Base-by-base conservation (phyloP, 2,888 invertebrate species). In the Entomobrya proxima region DNA sequence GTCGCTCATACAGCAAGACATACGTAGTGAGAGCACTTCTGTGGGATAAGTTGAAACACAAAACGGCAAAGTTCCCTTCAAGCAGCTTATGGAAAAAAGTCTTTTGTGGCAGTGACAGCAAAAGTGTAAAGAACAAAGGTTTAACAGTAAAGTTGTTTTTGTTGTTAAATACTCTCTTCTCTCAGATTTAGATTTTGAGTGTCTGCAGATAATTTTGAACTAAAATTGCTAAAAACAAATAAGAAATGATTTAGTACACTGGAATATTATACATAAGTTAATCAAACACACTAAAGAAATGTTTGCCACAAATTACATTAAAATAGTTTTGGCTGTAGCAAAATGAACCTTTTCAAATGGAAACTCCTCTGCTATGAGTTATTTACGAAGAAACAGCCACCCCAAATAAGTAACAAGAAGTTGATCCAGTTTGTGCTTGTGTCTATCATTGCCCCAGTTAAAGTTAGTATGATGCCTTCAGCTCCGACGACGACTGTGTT, bases 401-500 rank as follows among this genome's bases (percentile, higher is more conserved):
- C n/a, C n/a, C 30, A 4, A 32, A 21, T 50, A 32, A 74, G 2
- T n/a, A 32, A n/a, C 30, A 74, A 50, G n/a, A 72, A 44, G 15
- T 21, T 72, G 4, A 6, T 72, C 1, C 21, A 47, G 4, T 72
- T 72, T 72, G 72, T 72, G 30, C 21, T 72, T 47, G 72, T 72
- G 72, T 72, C 72, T 72, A 72, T 72, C 21, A 47, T 72, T 72
- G 72, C 72, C 72, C 72, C 72, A 72, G 72, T 72, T 47, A 72
- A 72, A 72, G 44, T 74, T 74, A 74, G 47, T 74, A 97, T 97
- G 97, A 96, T 97, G 96, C 97, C 97, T 93, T 95, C 97, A 94
- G 96, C 96, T 94, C 96, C 96, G 94, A 96, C 96, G 92, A 96
- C 96, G 93, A 95, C 96, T 93, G 95, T 96, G 93, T 95, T 96